These are phyloP conservation scores for Antheraea mylitta DNA, from an alignment of 1,140 invertebrate genomes.

Conservation along the genomic window DNA sequence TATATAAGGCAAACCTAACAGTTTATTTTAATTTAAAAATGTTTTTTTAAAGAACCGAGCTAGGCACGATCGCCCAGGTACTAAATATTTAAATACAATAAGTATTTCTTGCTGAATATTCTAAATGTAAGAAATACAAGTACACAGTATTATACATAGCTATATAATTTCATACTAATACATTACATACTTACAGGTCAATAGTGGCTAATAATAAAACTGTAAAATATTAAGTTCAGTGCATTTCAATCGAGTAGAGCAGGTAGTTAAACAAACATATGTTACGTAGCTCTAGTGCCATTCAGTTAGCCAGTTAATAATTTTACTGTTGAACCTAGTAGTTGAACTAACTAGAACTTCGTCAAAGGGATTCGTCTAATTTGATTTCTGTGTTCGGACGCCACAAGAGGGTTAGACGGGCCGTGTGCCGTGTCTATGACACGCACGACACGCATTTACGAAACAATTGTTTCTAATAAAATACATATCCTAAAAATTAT, in stretches of 20 bases:
- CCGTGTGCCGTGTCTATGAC: slow-evolving; percentile 22
- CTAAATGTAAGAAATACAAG: no score
- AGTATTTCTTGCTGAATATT: no score
- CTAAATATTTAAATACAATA: no score
- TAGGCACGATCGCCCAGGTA: no score
- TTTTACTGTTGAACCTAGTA: slow-evolving; percentile 27
- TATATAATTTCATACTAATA: no score
- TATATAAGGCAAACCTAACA: no score
- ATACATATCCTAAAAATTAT: not conserved
- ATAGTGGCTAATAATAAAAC: no score
- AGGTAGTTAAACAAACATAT: not conserved
- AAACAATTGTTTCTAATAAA: slow-evolving; percentile 17
- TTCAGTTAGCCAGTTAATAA: slow-evolving; percentile 31
- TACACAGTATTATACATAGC: no score
- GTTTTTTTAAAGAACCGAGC: no score
- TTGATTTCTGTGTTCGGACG: slow-evolving; percentile 49
- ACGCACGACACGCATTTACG: slow-evolving; percentile 33
- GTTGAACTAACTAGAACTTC: slow-evolving; percentile 38
- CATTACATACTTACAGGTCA: no score
- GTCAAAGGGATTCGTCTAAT: slow-evolving; percentile 55
- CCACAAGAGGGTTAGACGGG: slow-evolving; percentile 34
- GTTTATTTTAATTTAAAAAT: no score
- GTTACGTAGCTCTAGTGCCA: not conserved
- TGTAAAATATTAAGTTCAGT: no score
- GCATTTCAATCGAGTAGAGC: not conserved